Percentiles rank a stretch among this genome's conserved stretches.
phyloP scores from a whole-genome alignment of 2,113 vertebrate genomes.

The Corythaixoides concolor region DNA sequence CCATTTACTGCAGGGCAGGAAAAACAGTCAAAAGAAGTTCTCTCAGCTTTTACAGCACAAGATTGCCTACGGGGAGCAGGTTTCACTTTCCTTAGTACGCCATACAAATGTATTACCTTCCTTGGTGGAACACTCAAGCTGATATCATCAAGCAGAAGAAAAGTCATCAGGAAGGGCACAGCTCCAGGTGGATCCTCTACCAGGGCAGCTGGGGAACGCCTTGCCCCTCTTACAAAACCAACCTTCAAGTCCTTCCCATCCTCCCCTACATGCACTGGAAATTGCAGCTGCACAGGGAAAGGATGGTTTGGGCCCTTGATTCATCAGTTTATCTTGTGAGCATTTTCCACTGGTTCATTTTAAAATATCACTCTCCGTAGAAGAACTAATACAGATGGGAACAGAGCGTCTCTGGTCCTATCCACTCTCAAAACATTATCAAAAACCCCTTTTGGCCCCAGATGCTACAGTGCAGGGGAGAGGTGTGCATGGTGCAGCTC shows the following conservation, averaged over 20 bases:
- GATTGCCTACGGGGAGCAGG: not conserved
- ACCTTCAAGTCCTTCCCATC: not conserved
- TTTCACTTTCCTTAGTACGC: not conserved
- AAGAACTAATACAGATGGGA: not conserved
- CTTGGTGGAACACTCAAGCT: not conserved
- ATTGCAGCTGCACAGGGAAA: not conserved
- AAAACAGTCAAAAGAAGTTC: not conserved
- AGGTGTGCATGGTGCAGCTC: not conserved
- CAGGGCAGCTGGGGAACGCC: not conserved
- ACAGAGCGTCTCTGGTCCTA: not conserved
- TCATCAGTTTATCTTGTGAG: not conserved
- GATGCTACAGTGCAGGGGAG: rapidly evolving
- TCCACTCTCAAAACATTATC: not conserved
- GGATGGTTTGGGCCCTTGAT: not conserved
- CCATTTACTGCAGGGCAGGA: not conserved
- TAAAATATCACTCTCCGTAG: not conserved
- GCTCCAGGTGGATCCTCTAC: not conserved
- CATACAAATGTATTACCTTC: not conserved
- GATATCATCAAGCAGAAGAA: not conserved
- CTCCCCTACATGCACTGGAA: not conserved
- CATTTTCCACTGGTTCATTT: not conserved
- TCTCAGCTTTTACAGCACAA: not conserved
- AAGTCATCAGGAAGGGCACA: not conserved
- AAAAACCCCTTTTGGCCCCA: not conserved
- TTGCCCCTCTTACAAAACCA: not conserved